These are phyloP conservation scores for Poeciliopsis presidionis DNA, from an alignment of 2,797 vertebrate genomes.

Conservation along the genomic window DNA sequence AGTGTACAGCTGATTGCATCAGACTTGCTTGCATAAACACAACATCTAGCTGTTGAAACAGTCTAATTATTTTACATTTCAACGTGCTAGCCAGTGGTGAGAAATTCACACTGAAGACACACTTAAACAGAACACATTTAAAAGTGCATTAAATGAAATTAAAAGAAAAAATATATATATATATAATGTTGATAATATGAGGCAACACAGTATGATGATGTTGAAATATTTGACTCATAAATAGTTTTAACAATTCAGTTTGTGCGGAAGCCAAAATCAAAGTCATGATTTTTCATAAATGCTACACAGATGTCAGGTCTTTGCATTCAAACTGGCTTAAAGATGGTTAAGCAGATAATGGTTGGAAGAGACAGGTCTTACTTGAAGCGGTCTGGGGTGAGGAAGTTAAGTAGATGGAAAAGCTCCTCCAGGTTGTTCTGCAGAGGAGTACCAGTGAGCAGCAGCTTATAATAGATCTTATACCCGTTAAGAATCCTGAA, in stretches of 20 bases:
- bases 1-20: background rate
- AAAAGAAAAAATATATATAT: too few relatives aligned
- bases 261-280: background rate
- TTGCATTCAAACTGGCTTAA: background rate
- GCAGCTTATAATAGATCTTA: slow-evolving; percentile 98
- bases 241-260: background rate
- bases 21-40: background rate
- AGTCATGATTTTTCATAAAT: background rate
- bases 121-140: too few relatives aligned
- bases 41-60: background rate
- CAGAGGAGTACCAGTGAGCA: slow-evolving; percentile 95
- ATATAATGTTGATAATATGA: background rate
- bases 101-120: background rate
- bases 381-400: slow-evolving; percentile 98
- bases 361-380: slow-evolving; percentile 70
- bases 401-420: slow-evolving; percentile 98
- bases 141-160: too few relatives aligned
- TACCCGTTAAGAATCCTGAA: slow-evolving; percentile 97
- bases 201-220: background rate
- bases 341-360: background rate
- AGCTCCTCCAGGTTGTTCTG: slow-evolving; percentile 99
- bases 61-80: background rate
- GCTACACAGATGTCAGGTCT: background rate
- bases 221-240: background rate
- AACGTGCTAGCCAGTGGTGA: background rate